Evolutionary conservation across 2,888 invertebrate species (phyloP), one percentile per base, ranked within the genome.

Genomic region (Tethea ocularis): DNA sequence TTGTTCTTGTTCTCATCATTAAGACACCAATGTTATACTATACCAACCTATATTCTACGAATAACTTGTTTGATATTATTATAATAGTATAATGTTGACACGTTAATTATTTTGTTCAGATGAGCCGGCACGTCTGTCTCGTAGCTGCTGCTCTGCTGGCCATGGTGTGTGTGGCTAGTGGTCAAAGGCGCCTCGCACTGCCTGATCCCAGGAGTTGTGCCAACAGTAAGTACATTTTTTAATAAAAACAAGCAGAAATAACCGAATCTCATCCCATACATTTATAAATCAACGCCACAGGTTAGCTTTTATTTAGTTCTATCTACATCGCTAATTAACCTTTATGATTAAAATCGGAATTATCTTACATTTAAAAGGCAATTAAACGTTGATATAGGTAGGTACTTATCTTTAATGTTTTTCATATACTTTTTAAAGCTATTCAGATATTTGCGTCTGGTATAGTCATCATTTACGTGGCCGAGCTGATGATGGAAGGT

Each of bases 181-280:
- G 97, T 61, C 97, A 98, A 88, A 95, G 97, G 76, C 95, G 97
- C 68, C 94, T 98, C 65, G 97, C 97, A 29, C 93, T 98, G 69
- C 98, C 98, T 58, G 97, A 98, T 91, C 97, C 97, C 51, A 95
- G 96, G 84, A 97, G 97, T 90, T 98, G 98, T 89, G 95, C 96
- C 62, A 98, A 97, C 89, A 95, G 98, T 97, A 94, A 95, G 97
- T 95, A 83, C 10, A 7, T 26, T 57, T 38, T 51, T 57, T 15
- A 17, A 29, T 24, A 52, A 23, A 6, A 52, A 38, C 17, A 56
- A 29, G 26, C 17, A 57, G 46, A 20, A n/a, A n/a, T n/a, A n/a
- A 36, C 15, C 13, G 6, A 38, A n/a, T 0, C n/a, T n/a, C 5
- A 38, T 38, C 1, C 0, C 6, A 1, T n/a, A 6, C n/a, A n/a